Evolutionary conservation across 2,113 vertebrate species (phyloP), one percentile per base, ranked within the genome.

Genomic region (Eudyptes chrysolophus): DNA sequence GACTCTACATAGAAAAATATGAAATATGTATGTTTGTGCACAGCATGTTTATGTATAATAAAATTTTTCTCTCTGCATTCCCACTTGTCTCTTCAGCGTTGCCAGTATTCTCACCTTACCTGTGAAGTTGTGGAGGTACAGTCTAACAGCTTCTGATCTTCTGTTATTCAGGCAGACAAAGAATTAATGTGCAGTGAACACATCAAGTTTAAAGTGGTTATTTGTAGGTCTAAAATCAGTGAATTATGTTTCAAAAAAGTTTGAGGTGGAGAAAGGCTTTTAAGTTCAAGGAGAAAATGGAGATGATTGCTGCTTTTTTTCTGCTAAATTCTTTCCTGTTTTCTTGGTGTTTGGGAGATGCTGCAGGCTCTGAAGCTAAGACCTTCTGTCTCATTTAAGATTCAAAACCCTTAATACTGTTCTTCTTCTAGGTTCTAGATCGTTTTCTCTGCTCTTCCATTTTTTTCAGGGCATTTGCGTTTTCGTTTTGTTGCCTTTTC

Each of bases 71-170:
- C 77, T 92, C 89, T 79, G 66, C 70, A 30, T 97, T 97, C 66
- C 91, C 94, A 95, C 97, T 87, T 97, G 93, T 96, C 91, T 94
- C 40, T 90, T 95, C 49, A 76, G 49, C 80, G 83, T 49, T 89
- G 86, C 32, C 61, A 15, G 48, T 46, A 14, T 95, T 97, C 95
- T 97, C 97, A 97, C 95, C 89, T 97, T 89, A 94, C 94, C 95
- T 89, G 96, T 96, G 96, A 97, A 97, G 74, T 9, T 96, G 93
- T 94, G 89, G 89, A 95, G 94, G 72, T 97, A 34, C 12, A 83
- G 40, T 69, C 91, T 96, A 89, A 96, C 89, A 96, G 87, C 84
- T 95, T 89, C 68, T 83, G 78, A 74, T 82, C 61, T 78, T 89
- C 90, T 90, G 71, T 84, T 95, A 75, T 84, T 87, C 66, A 87